phyloP scores from a whole-genome alignment of 2,888 invertebrate species.

The Gerosis bhagava region DNA sequence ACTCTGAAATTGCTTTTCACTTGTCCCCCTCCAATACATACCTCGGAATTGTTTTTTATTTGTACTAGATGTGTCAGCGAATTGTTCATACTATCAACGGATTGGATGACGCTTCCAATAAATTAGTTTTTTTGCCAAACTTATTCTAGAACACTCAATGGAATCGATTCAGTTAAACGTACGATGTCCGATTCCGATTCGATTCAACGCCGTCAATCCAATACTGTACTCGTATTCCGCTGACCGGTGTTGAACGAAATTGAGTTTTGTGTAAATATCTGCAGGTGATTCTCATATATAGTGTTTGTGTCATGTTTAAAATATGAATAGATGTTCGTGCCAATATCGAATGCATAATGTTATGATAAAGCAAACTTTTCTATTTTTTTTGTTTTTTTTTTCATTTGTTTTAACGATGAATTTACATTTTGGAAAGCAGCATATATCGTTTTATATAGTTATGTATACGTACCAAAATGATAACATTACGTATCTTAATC shows the following conservation, averaged over 20 bases:
- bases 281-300: constrained; percentile 22
- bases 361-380: constrained; percentile 10
- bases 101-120: constrained; percentile 15
- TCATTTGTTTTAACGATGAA: no score
- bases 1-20: constrained; percentile 59
- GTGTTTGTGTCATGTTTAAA: constrained; percentile 22
- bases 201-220: constrained; percentile 15
- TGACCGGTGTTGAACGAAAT: constrained; percentile 16
- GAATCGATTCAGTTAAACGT: constrained; percentile 13
- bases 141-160: constrained; percentile 11
- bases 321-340: constrained; percentile 8
- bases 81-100: constrained; percentile 13
- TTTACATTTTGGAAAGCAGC: no score
- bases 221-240: constrained; percentile 6
- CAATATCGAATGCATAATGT: constrained; percentile 14
- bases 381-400: constrained; percentile 3
- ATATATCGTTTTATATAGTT: no score
- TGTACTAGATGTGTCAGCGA: constrained; percentile 14
- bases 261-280: constrained; percentile 24
- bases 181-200: constrained; percentile 16
- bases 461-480: no score
- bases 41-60: constrained; percentile 2
- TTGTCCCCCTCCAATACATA: constrained; percentile 4
- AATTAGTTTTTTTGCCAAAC: constrained; percentile 17
- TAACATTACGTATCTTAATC: no score